phyloP scores from a whole-genome alignment of 2,113 vertebrate genomes.

The Micronisus gabar region DNA sequence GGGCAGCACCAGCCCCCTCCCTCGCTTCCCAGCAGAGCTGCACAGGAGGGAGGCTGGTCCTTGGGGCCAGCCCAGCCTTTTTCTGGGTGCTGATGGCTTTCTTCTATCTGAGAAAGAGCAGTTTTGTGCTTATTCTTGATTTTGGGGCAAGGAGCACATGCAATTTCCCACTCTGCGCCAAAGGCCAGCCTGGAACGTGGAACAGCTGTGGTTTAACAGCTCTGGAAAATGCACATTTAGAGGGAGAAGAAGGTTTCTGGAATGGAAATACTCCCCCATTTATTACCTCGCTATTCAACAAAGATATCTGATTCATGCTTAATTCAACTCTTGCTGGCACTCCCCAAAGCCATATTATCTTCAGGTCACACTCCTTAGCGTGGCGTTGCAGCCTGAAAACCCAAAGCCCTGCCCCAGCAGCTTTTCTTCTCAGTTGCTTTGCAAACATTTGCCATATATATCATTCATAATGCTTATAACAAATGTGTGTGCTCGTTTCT shows the following conservation, averaged over 20 bases:
- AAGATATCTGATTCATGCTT: not conserved
- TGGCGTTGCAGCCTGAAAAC: not conserved
- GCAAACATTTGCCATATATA: conserved; percentile 22
- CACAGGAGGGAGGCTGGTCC: not conserved
- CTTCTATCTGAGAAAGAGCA: not conserved
- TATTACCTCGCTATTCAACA: not conserved
- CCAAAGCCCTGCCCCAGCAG: not conserved
- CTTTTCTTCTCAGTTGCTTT: conserved; percentile 1
- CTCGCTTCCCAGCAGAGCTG: not conserved
- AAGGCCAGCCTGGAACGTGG: not conserved
- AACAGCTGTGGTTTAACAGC: not conserved
- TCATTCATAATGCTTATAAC: not conserved
- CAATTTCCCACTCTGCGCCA: not conserved
- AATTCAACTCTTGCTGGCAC: not conserved
- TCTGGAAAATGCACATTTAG: not conserved
- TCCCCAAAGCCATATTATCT: not conserved
- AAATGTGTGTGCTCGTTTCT: not conserved
- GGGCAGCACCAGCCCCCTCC: not conserved
- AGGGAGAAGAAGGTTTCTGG: not conserved
- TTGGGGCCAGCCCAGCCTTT: not conserved
- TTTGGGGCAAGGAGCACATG: not conserved
- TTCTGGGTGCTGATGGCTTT: not conserved
- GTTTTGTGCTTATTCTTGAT: not conserved
- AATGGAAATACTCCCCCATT: not conserved
- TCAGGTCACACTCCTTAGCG: not conserved